Evolutionary conservation across 2,797 vertebrate genomes (phyloP).

Genomic region (Phataginus tricuspis): DNA sequence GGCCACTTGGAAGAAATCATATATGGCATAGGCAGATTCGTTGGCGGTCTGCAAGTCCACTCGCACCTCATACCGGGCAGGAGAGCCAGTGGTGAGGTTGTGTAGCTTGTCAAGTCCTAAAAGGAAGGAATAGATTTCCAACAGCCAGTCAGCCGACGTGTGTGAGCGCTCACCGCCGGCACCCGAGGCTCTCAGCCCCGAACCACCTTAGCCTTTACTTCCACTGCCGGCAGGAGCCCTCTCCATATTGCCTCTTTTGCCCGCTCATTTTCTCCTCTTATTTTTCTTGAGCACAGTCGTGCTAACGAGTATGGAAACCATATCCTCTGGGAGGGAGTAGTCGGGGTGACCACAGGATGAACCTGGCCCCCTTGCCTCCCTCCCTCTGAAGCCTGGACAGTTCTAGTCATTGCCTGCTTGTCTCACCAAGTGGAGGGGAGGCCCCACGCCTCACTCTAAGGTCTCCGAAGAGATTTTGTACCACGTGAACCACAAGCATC

Average conservation of each 20-base stretch:
- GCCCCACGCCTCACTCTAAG: neutral
- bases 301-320: neutral
- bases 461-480: neutral
- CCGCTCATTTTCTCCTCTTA: neutral
- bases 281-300: neutral
- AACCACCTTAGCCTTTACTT: neutral
- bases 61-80: slow-evolving; percentile 87
- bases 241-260: neutral
- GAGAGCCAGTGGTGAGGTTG: slow-evolving; percentile 89
- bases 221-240: neutral
- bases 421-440: neutral
- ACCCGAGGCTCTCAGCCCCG: neutral
- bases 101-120: slow-evolving; percentile 93
- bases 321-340: fast-evolving
- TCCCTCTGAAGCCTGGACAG: neutral
- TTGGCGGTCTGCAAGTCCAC: slow-evolving; percentile 89
- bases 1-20: slow-evolving; percentile 91
- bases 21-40: slow-evolving; percentile 89
- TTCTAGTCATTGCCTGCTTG: too few species aligned
- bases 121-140: neutral
- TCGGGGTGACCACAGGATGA: fast-evolving
- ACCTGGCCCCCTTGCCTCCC: neutral
- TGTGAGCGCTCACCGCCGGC: neutral
- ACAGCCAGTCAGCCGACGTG: fast-evolving
- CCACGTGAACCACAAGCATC: neutral